Conservation (phyloP, 2,888 invertebrate species). For the Muscina levida region DNA sequence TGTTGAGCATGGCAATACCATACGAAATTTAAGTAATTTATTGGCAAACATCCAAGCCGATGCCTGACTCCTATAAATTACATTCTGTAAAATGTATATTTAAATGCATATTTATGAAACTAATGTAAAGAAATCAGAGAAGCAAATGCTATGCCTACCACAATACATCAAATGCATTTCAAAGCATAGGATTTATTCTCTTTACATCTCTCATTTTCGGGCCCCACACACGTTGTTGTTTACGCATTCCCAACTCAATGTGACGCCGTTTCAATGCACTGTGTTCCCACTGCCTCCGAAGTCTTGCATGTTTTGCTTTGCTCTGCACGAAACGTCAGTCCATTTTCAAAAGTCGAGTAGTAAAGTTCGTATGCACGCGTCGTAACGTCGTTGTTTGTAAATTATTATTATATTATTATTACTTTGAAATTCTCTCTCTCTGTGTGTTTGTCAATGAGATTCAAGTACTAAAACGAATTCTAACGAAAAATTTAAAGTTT, state of each 20-base stretch:
- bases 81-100: conserved; percentile 3
- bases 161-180: too few species aligned
- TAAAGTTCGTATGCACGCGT: conserved; percentile 34
- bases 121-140: too few species aligned
- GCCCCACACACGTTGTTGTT: background rate
- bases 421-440: too few species aligned
- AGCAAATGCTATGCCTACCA: too few species aligned
- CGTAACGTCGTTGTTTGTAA: conserved; percentile 41
- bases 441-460: conserved; percentile 27
- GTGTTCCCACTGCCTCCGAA: conserved; percentile 36
- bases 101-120: background rate
- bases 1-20: conserved; percentile 1
- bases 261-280: conserved; percentile 1
- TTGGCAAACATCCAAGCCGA: conserved; percentile 12
- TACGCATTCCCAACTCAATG: background rate
- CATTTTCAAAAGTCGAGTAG: conserved; percentile 58
- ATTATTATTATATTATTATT: conserved; percentile 51
- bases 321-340: conserved; percentile 44
- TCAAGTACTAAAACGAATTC: conserved; percentile 34
- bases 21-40: background rate
- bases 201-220: too few species aligned
- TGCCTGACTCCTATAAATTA: too few species aligned
- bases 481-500: conserved; percentile 27
- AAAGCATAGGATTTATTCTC: too few species aligned
- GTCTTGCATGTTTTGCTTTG: conserved; percentile 56